Evolutionary conservation across 2,113 vertebrate species (phyloP), one percentile per base, ranked within the genome.

Genomic region (Mixornis gularis): DNA sequence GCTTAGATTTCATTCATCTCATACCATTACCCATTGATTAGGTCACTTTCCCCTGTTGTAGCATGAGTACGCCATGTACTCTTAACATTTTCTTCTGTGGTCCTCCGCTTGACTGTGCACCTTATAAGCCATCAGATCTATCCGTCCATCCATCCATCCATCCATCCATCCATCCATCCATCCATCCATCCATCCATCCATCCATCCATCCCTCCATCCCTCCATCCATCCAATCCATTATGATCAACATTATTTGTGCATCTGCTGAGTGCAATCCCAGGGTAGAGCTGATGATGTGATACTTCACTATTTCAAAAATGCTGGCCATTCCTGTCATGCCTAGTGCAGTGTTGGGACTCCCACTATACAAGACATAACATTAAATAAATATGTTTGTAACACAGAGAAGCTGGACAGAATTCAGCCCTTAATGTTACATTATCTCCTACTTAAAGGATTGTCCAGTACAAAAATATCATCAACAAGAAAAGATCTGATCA

Each of bases 11-110:
- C n/a, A 20, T 56, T 82, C 5, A 22, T 52, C 11, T 52, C 38
- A 15, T 52, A 27, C 5, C 3, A 5, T 36, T 58, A 44, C 6
- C 10, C 19, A 46, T 46, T 19, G 11, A 55, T 41, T 11, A 51
- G 34, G 51, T 53, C 17, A 34, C 17, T 17, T 77, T 51, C 5
- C 2, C 3, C 3, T 27, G 12, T 17, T 1, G 0, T 7, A 41
- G 8, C 9, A 36, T n/a, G 18, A 12, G 22, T 9, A 17, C 46
- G 13, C 3, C 15, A 13, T 1, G 4, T 15, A 14, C 40, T 36
- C 13, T 52, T n/a, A 55, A 73, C 44, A 13, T 32, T 64, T 77
- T 21, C 3, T 66, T 63, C 59, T 80, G 34, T 77, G 11, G 64
- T 78, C 5, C 17, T 68, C 26, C 1, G 1, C 17, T 36, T 30